Evolutionary conservation across 2,888 invertebrate genomes (phyloP), one percentile per base, ranked within the genome.

Genomic region (Lepidocyrtoides sp.): DNA sequence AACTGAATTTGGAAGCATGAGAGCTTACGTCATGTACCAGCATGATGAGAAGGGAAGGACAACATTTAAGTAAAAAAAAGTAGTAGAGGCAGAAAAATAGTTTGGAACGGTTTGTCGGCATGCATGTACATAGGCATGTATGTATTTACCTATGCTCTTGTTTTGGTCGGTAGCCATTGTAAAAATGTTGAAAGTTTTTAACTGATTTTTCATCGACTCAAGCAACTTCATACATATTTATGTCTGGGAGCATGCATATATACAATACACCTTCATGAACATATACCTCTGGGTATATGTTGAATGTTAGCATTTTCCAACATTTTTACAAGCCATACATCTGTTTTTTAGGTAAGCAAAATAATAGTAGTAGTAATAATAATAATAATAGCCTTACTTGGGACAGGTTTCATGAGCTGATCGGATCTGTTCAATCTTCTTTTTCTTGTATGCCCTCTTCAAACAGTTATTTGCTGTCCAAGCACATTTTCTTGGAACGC

Each of bases 401-500:
- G 23, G 48, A 75, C 48, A 75, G 75, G 26, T 26, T 41, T 75
- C 48, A 75, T 75, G 48, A 48, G 75, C 75, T 75, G 75, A 75
- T 75, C 75, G 26, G 29, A 75, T 75, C 48, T 26, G 51, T 17
- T 75, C 75, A 75, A 75, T 75, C 75, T 75, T 75, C n/a, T 51
- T 75, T 75, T 75, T 23, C n/a, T 51, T 51, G 26, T 75, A n/a
- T 75, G 23, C 10, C 23, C 26, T 75, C 26, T 26, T 75, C 75
- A 75, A 75, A 75, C 51, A 75, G 44, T 75, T 75, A 75, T 48
- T 75, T 75, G 75, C 51, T 75, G 75, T 75, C 48, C 75, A 48
- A 51, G 75, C 51, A 51, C n/a, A 48, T 51, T 75, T 75, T 75
- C 48, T 48, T 75, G 44, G 72, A 72, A 72, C 72, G 41, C 5